These are phyloP conservation scores for Acinonyx jubatus DNA, from an alignment of 2,113 vertebrate genomes.

Conservation along the genomic window DNA sequence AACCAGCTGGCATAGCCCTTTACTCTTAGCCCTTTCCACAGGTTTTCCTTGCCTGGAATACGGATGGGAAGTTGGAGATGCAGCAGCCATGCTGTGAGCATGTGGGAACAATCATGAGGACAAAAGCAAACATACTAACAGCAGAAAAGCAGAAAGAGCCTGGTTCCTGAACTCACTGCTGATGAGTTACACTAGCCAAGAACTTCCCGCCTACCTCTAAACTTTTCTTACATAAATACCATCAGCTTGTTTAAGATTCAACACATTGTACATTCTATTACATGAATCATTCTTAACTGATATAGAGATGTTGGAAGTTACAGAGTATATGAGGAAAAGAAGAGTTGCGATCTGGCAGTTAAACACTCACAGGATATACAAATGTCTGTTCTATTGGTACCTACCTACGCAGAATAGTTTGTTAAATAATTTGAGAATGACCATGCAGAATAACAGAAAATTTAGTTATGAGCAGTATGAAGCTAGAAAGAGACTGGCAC, in stretches of 20 bases:
- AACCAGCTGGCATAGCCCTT: neutral
- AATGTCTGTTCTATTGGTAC: neutral
- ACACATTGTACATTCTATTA: neutral
- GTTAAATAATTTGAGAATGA: neutral
- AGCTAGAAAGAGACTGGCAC: neutral
- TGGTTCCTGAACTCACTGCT: neutral
- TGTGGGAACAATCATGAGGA: neutral
- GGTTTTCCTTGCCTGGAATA: neutral
- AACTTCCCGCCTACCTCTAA: neutral
- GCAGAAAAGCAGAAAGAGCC: neutral
- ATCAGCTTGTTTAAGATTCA: neutral
- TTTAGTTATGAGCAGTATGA: neutral
- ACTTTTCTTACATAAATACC: neutral
- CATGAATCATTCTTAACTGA: neutral
- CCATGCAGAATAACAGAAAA: neutral
- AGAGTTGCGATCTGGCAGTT: neutral
- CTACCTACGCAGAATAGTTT: neutral
- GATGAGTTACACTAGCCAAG: neutral
- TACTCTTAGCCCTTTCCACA: neutral
- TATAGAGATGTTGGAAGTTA: neutral
- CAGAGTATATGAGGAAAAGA: neutral
- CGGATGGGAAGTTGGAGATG: neutral
- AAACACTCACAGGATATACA: neutral
- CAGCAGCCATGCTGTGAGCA: neutral
- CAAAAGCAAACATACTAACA: neutral